These are phyloP conservation scores for Nothura maculosa DNA, from an alignment of 2,797 vertebrate species.

Conservation along the genomic window DNA sequence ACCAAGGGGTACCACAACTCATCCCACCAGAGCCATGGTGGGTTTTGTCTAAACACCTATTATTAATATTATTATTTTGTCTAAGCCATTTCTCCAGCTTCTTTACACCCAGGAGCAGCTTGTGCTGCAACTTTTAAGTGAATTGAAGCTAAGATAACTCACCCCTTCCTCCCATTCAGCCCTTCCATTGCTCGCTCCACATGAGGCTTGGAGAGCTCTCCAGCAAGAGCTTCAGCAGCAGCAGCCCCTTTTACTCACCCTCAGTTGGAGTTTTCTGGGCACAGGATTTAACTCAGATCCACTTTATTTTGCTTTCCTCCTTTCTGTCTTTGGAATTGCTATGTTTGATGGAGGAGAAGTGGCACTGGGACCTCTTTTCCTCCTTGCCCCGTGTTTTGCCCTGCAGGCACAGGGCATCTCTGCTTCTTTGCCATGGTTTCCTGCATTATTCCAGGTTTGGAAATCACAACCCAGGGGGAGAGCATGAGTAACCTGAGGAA, in stretches of 20 bases:
- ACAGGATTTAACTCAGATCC: accelerated
- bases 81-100: neutral
- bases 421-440: neutral
- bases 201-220: neutral
- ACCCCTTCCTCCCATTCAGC: neutral
- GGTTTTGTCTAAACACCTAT: neutral
- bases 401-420: neutral
- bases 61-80: neutral
- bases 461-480: neutral
- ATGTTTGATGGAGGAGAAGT: neutral
- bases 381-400: too few species aligned
- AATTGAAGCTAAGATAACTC: neutral
- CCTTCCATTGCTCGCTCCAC: neutral
- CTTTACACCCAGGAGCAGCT: neutral
- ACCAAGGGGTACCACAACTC: neutral
- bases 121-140: neutral
- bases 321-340: neutral
- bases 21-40: neutral
- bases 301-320: neutral
- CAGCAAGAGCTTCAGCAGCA: neutral
- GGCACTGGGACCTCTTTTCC: neutral
- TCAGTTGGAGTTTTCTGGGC: neutral
- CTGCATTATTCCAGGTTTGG: neutral
- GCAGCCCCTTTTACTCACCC: neutral
- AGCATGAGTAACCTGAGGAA: neutral